phyloP scores from a whole-genome alignment of 2,888 invertebrate species.

The Tribolium freemani region DNA sequence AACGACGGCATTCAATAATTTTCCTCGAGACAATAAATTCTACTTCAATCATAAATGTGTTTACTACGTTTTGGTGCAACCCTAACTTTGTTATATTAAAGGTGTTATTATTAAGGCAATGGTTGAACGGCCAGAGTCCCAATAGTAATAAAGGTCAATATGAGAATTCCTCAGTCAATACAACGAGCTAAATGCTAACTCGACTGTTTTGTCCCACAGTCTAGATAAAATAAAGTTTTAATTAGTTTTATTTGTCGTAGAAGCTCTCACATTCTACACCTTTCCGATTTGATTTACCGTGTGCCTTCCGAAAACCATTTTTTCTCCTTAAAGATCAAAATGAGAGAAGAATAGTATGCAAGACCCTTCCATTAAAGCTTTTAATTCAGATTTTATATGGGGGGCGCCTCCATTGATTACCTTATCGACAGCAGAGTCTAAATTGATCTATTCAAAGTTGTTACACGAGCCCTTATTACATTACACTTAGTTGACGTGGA shows the following conservation, averaged over 20 bases:
- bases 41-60: conserved; percentile 20
- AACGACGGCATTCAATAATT: background rate
- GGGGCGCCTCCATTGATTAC: conserved; percentile 39
- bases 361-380: conserved; percentile 33
- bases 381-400: conserved; percentile 36
- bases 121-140: conserved; percentile 7
- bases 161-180: conserved; percentile 30
- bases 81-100: conserved; percentile 3
- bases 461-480: conserved; percentile 36
- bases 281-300: background rate
- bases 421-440: conserved; percentile 35
- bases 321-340: conserved; percentile 17
- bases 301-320: conserved; percentile 21
- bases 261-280: background rate
- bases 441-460: conserved; percentile 40
- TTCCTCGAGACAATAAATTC: background rate
- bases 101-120: conserved; percentile 12
- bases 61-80: conserved; percentile 13
- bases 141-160: conserved; percentile 29
- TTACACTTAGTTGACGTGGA: conserved; percentile 32
- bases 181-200: conserved; percentile 23
- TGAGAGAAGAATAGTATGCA: conserved; percentile 14
- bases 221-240: background rate
- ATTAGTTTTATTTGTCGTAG: background rate
- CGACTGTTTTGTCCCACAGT: conserved; percentile 17